Conservation (phyloP, 2,797 vertebrate genomes). For the Peromyscus attwateri region DNA sequence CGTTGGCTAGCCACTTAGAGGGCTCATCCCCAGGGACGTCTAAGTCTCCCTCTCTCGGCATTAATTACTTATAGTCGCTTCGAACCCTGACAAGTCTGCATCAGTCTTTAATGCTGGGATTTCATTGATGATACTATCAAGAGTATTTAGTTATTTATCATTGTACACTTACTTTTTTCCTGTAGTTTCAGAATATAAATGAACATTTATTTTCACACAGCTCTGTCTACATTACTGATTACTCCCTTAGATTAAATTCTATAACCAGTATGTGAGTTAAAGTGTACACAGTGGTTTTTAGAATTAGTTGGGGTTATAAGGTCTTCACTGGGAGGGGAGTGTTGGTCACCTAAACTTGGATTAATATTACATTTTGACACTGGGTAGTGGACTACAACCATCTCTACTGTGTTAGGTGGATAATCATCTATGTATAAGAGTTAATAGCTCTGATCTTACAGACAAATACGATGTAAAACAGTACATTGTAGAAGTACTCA, state of each 20-base stretch:
- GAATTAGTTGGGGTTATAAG: background rate
- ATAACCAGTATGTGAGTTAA: background rate
- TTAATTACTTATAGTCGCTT: background rate
- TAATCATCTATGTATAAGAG: background rate
- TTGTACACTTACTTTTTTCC: background rate
- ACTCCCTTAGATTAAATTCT: conserved; percentile 17
- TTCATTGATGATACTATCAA: background rate
- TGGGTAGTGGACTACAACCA: background rate
- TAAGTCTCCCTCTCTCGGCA: too few species aligned
- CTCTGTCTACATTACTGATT: background rate
- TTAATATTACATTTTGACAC: conserved; percentile 17
- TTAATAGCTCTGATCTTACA: conserved; percentile 41
- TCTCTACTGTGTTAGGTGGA: background rate
- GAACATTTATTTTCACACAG: background rate
- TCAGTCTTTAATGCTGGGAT: background rate
- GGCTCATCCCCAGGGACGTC: background rate
- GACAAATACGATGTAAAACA: background rate
- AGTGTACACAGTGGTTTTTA: background rate
- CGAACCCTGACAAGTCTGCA: background rate
- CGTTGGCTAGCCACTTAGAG: background rate
- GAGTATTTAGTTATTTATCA: conserved; percentile 1
- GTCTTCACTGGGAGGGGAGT: background rate
- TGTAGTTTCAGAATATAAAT: background rate
- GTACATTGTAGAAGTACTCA: background rate
- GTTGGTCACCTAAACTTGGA: background rate